Percentiles rank a stretch among this genome's conserved stretches.
Conservation (phyloP, 2,113 vertebrate genomes). For the Myotis brandtii region DNA sequence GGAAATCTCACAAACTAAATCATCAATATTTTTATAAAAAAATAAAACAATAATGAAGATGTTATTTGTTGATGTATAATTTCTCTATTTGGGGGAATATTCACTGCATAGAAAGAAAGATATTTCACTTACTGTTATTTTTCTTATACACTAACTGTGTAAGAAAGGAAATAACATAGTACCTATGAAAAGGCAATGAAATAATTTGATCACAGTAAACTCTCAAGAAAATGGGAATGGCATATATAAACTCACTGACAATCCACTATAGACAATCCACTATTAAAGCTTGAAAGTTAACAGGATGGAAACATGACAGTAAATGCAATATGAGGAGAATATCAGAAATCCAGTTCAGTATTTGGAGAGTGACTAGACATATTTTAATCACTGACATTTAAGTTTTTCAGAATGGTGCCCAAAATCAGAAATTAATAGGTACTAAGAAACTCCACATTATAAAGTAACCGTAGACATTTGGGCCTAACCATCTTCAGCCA, state of each 20-base stretch:
- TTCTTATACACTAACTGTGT: neutral
- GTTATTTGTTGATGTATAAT: neutral
- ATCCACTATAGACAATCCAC: neutral
- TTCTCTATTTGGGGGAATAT: neutral
- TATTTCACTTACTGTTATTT: neutral
- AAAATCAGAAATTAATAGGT: neutral
- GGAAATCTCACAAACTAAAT: neutral
- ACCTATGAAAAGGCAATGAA: neutral
- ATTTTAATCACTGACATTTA: neutral
- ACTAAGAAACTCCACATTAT: neutral
- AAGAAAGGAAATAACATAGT: neutral
- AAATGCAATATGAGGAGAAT: neutral
- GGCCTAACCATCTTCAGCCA: neutral
- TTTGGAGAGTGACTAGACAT: neutral
- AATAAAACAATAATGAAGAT: neutral
- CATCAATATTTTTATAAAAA: constrained; percentile 8
- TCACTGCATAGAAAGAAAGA: neutral
- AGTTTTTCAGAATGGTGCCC: neutral
- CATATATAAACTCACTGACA: neutral
- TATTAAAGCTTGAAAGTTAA: neutral
- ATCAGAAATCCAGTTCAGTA: neutral
- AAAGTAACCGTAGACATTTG: neutral
- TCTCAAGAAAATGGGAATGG: neutral
- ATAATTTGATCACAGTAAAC: neutral
- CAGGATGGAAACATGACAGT: neutral